Conservation (phyloP, 2,888 invertebrate genomes). For the Smittia sp. region DNA sequence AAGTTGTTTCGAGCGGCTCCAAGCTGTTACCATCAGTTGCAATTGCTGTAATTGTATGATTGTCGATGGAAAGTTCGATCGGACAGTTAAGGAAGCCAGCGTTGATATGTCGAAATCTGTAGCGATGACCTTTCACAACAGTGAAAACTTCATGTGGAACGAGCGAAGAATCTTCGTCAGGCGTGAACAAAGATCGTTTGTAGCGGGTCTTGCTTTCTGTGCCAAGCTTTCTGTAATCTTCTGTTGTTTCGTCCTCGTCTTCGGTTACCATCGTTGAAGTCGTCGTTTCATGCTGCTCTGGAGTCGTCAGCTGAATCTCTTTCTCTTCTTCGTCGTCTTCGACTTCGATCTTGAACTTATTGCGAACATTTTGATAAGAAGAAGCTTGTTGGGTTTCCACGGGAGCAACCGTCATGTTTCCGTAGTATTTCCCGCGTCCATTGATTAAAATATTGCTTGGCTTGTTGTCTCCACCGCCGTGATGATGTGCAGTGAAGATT, state of each 20-base stretch:
- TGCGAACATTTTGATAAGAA: constrained; percentile 6
- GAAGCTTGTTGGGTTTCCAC: not conserved
- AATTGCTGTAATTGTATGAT: constrained; percentile 74
- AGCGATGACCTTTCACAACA: constrained; percentile 61
- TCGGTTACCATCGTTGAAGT: not conserved
- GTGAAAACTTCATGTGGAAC: constrained; percentile 49
- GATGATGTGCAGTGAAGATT: constrained; percentile 82
- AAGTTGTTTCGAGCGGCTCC: constrained; percentile 66
- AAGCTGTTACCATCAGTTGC: constrained; percentile 78
- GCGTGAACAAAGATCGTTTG: constrained; percentile 23
- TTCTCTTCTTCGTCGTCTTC: not conserved
- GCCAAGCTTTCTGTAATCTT: not conserved
- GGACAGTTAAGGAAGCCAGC: constrained; percentile 87
- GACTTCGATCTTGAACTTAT: too few relatives aligned
- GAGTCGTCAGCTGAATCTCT: not conserved
- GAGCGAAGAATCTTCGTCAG: not conserved
- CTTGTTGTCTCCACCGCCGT: constrained; percentile 77
- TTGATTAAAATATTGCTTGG: constrained; percentile 79
- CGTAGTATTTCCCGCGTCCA: constrained; percentile 64
- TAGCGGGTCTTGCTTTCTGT: not conserved
- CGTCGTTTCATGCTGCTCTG: not conserved
- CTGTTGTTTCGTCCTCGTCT: not conserved
- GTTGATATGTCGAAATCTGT: constrained; percentile 79
- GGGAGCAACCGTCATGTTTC: not conserved
- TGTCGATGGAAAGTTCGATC: constrained; percentile 76